These are phyloP conservation scores for Stichopus chloronotus DNA, from an alignment of 35 echinoderm and acorn worm genomes.

Conservation along the genomic window DNA sequence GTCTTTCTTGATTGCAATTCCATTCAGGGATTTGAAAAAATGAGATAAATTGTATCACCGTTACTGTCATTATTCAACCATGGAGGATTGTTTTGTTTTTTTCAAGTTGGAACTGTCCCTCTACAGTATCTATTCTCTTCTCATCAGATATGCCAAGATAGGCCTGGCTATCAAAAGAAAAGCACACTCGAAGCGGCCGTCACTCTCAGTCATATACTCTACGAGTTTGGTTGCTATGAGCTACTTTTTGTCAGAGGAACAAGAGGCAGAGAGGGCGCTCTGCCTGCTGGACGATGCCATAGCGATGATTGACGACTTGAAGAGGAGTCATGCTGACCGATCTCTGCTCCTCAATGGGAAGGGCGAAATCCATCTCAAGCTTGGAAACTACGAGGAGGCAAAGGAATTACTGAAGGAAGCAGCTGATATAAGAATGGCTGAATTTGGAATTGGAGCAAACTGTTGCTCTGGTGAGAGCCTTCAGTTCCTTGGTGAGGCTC, in stretches of 20 bases:
- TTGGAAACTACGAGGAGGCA: neutral
- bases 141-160: neutral
- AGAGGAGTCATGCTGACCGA: slow-evolving; percentile 23
- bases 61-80: neutral
- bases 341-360: slow-evolving; percentile 47
- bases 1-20: too few relatives aligned
- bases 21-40: too few relatives aligned
- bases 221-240: slow-evolving; percentile 31
- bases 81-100: neutral
- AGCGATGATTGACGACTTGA: slow-evolving; percentile 42
- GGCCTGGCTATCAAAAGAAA: slow-evolving; percentile 14
- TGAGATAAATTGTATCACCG: neutral
- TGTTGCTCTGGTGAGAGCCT: slow-evolving; percentile 19
- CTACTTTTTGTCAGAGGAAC: slow-evolving; percentile 18
- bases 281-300: slow-evolving; percentile 29
- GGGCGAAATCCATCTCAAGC: slow-evolving; percentile 3
- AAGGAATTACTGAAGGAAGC: neutral
- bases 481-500: slow-evolving; percentile 31
- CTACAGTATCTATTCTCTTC: neutral
- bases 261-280: slow-evolving; percentile 22
- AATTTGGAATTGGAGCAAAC: slow-evolving; percentile 42
- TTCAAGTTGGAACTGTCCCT: too few relatives aligned
- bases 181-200: slow-evolving; percentile 10
- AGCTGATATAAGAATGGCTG: neutral
- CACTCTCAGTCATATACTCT: slow-evolving; percentile 21